Base-by-base conservation (phyloP, 2,888 invertebrate genomes). In the Creontiades dilutus region DNA sequence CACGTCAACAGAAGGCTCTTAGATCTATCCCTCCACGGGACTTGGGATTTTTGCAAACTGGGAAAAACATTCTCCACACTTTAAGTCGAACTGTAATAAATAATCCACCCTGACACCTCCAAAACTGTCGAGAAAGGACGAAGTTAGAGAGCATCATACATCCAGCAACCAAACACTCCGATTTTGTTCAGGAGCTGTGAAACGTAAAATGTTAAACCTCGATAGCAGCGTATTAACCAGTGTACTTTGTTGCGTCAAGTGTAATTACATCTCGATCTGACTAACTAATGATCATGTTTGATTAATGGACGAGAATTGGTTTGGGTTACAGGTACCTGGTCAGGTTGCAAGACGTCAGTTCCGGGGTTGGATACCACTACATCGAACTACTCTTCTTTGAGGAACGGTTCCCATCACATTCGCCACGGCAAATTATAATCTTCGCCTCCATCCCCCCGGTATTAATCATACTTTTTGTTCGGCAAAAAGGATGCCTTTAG, bases 381-480 rank as follows among this genome's bases (percentile, higher is more conserved):
- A 2, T 5, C 11, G 52, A 52, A 13, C 52, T 1, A 11, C 52
- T 52, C 52, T 52, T 52, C 16, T 12, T 52, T 48, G 14, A 37
- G 7, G 37, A 37, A 37, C 37, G 37, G 3, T 37, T 37, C 37
- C 37, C 37, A 7, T 52, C 13, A 52, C 68, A 68, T 12, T 61
- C n/a, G 27, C 11, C n/a, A 23, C 23, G 23, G 68, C 16, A 68
- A 68, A 68, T 68, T 68, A 68, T 23, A 19, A 68, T 68, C 68
- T 68, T 68, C 13, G 23, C 68, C 23, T 68, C 23, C 27, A 27
- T 27, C 68, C 23, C 13, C 7, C 68, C 68, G 27, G 19, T 68
- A 68, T 68, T 68, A 68, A 68, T 68, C 68, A 27, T 27, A 27
- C 27, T 68, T 68, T 68, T 68, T 13, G 68, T 68, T 9, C 68